Evolutionary conservation across 1,140 invertebrate species (phyloP).

Genomic region (Cherax destructor): DNA sequence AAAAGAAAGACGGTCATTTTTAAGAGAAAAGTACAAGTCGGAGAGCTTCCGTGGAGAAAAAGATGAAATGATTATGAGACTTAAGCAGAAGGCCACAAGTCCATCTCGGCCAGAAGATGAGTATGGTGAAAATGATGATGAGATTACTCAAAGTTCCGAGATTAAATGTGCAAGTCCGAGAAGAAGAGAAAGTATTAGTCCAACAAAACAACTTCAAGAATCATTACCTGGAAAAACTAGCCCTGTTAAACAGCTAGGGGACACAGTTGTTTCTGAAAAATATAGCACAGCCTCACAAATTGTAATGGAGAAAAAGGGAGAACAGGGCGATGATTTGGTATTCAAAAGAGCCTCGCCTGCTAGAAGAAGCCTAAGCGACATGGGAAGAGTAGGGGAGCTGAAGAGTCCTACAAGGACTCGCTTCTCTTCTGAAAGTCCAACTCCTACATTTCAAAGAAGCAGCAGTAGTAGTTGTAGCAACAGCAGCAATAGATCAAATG

Average conservation of each 20-base stretch:
- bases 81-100: conserved; percentile 73
- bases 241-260: conserved; percentile 8
- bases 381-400: conserved; percentile 46
- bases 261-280: neutral
- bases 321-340: conserved; percentile 24
- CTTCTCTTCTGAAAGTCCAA: conserved; percentile 38
- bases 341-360: conserved; percentile 52
- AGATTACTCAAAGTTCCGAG: conserved; percentile 36
- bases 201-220: conserved; percentile 31
- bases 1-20: conserved; percentile 89
- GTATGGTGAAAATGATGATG: conserved; percentile 19
- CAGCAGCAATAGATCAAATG: conserved; percentile 7
- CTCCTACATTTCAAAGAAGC: conserved; percentile 32
- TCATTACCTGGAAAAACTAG: conserved; percentile 14
- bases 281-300: neutral
- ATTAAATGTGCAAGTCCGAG: conserved; percentile 6
- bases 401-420: conserved; percentile 56
- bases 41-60: conserved; percentile 85
- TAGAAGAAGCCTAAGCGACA: conserved; percentile 60
- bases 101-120: conserved; percentile 69
- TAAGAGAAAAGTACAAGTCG: conserved; percentile 90
- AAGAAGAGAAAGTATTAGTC: conserved; percentile 41
- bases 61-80: conserved; percentile 74
- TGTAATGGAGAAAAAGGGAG: conserved; percentile 22
- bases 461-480: conserved; percentile 41